Base-by-base conservation (phyloP, 2,113 vertebrate genomes). In the Trematomus loennbergii region DNA sequence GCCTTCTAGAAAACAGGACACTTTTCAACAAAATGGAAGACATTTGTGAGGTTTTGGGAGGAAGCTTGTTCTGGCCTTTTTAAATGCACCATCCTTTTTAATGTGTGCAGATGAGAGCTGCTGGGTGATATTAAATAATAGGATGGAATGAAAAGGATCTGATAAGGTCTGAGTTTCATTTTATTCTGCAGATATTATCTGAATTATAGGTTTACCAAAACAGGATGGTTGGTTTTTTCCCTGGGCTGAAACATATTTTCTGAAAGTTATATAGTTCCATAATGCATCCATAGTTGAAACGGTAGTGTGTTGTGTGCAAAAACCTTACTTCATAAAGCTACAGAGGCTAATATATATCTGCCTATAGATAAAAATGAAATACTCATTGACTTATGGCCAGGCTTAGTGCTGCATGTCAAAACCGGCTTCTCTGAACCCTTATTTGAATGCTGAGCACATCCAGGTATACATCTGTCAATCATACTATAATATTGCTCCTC, bases 381-480 rank as follows among this genome's bases (percentile, higher is more conserved):
- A 17, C 43, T 46, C 17, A 0, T 50, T 16, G 33, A 69, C 17
- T 45, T 33, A 18, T 20, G 4, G 46, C 45, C 54, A 20, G n/a
- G n/a, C 4, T 20, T 43, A 71, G 46, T n/a, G 49, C 55, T 59
- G 52, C 60, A 22, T 73, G 67, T 78, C 11, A 83, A 12, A 75
- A 61, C 49, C 63, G 22, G 25, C 11, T 66, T 46, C 20, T 45
- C 50, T 59, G 33, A 11, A n/a, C 18, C 8, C 12, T 36, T 12
- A 46, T 58, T 67, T 43, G 15, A 49, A 69, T 81, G 59, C 55
- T 52, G 49, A 80, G 36, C 48, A 61, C 48, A 84, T 25, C 20
- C 45, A 69, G 73, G 58, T 83, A 36, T 79, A 68, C 6, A 22
- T 17, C 13, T 80, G 76, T 89, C 87, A 86, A 55, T 91, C 83